Conservation (phyloP, 2,113 vertebrate genomes). For the Origma solitaria region DNA sequence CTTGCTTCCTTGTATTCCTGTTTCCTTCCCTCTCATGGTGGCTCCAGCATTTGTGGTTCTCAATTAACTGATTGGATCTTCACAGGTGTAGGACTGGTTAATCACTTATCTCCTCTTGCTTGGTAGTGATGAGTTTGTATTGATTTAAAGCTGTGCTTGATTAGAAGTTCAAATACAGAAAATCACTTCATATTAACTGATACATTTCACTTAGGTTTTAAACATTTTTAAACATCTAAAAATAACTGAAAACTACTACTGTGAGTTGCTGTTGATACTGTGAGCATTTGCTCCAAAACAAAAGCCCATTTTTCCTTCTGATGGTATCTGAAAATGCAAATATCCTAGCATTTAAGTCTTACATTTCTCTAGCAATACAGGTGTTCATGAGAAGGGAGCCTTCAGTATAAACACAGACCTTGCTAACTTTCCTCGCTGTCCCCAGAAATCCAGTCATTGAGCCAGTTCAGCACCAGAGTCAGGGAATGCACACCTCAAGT, state of each 20-base stretch:
- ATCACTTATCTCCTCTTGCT: background rate
- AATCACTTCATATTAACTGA: background rate
- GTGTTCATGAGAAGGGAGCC: background rate
- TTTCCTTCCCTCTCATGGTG: background rate
- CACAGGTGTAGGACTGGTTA: background rate
- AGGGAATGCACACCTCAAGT: background rate
- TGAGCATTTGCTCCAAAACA: background rate
- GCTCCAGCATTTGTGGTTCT: background rate
- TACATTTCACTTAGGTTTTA: background rate
- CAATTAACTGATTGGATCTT: background rate
- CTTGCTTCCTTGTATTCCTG: background rate
- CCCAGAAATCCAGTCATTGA: background rate
- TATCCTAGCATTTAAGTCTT: background rate
- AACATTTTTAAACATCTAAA: background rate
- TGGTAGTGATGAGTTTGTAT: background rate
- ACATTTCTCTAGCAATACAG: background rate
- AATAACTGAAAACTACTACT: too few relatives aligned
- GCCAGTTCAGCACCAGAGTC: background rate
- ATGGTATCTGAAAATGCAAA: background rate
- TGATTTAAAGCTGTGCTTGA: background rate
- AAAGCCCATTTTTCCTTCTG: background rate
- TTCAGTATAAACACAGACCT: background rate
- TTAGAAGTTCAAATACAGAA: background rate
- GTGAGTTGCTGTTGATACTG: background rate
- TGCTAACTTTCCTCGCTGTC: background rate